Evolutionary conservation across 1,140 invertebrate genomes (phyloP), one percentile per base, ranked within the genome.

Genomic region (Drosophila truncata): DNA sequence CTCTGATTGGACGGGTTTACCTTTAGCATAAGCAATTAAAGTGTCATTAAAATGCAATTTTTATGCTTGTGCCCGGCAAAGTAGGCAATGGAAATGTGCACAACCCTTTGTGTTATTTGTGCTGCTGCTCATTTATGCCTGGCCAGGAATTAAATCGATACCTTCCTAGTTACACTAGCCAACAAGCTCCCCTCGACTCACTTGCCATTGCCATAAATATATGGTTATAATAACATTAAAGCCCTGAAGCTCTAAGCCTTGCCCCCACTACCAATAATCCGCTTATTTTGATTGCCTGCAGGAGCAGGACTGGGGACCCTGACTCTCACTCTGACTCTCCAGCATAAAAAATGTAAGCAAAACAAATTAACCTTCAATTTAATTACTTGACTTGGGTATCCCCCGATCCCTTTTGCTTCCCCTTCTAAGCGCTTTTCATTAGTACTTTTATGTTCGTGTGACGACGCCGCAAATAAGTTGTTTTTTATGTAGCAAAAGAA

Each of bases 141-240:
- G 64, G 47, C 18, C 44, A 37, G 52, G 27, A 82, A 82, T 82
- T 82, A 82, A 82, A 82, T 82, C 80, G 64, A 82, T 82, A 82
- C 64, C 67, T 64, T 78, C 80, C 59, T 82, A 74, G 80, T 82
- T 82, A 82, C 80, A 61, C 69, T 46, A 57, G 57, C 14, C 25
- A 41, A 23, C 39, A 27, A 13, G 14, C 18, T 18, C 33, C 29
- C 66, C 25, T 10, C 11, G 27, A 29, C n/a, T 11, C 18, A 35
- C 31, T 23, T 7, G 10, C 14, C 33, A 9, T 25, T 16, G 29
- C 39, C 49, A 55, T 71, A 74, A 64, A 75, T 76, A 79, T 44
- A 65, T 78, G 73, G 80, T 82, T 78, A 82, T 82, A 82, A 82
- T 82, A 82, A 82, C 60, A 82, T 82, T 82, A 82, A 78, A 78